A percentile compares a stretch with the other conserved stretches of the same genome.
Conservation (phyloP, 2,888 invertebrate species). For the Lasioglossum marginatum region DNA sequence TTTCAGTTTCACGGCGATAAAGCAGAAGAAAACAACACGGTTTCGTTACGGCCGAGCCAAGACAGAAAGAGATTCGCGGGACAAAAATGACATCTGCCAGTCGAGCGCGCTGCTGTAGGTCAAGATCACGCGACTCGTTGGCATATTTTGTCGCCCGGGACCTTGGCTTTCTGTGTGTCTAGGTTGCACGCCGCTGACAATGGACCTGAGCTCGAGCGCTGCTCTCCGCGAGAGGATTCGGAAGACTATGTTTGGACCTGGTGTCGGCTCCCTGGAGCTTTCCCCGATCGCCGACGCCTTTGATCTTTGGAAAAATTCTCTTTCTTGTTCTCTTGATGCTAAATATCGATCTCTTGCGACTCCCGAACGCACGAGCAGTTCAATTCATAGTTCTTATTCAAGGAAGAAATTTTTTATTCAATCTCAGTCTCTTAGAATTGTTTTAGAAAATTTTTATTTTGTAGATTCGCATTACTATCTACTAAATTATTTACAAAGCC, state of each 20-base stretch:
- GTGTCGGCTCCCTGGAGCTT: neutral
- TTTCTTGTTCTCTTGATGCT: neutral
- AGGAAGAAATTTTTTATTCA: no score
- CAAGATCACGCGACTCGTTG: conserved; percentile 69
- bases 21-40: neutral
- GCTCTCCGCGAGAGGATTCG: neutral
- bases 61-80: conserved; percentile 25
- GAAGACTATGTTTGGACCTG: neutral
- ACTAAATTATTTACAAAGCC: no score
- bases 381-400: no score
- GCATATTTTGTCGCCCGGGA: conserved; percentile 71
- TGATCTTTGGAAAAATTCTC: neutral
- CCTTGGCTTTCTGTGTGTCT: conserved; percentile 62
- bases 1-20: neutral
- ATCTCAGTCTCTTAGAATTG: no score
- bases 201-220: conserved; percentile 1
- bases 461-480: no score
- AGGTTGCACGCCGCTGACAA: conserved; percentile 35
- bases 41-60: neutral
- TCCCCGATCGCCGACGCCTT: neutral
- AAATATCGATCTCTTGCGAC: neutral
- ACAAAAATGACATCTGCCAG: conserved; percentile 63
- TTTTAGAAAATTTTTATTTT: no score
- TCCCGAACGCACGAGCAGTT: no score
- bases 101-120: conserved; percentile 58